Evolutionary conservation across 2,113 vertebrate species (phyloP), one percentile per base, ranked within the genome.

Genomic region (Ramphastos sulfuratus): DNA sequence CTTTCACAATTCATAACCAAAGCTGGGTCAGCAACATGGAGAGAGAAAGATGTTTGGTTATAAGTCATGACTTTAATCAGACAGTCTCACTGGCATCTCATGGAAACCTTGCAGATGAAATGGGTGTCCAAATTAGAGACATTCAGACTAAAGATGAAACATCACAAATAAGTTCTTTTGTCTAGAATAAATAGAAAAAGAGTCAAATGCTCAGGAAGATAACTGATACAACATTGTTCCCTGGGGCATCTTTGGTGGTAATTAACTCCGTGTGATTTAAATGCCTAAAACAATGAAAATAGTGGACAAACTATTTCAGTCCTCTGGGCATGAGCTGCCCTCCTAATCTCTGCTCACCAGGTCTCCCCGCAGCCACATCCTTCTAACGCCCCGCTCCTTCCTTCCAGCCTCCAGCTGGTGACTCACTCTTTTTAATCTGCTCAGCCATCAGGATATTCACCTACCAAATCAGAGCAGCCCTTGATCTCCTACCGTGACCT

Each of bases 1-100:
- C 82, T 87, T 93, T 89, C 93, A 87, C 91, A 92, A 83, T 87
- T 90, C 91, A 72, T 83, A 91, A 95, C 73, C 82, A 64, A 91
- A 87, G 55, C 78, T 94, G 95, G 9, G 82, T 94, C 85, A 92
- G 61, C 56, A 92, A 61, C 69, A 75, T 12, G 39, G 82, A 77
- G 56, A 2, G n/a, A 95, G 79, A 93, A 77, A 39, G 59, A 63
- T 5, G 3, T 67, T 94, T 80, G 82, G 65, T 92, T 95, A 3
- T 54, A 89, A 93, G 78, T 87, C 72, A 76, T 89, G 56, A 64
- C 33, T 93, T 85, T 52, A 92, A 70, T 87, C 60, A 48, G 67
- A 30, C 48, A 89, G 75, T 78, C 73, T 83, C 72, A 77, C 18
- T 92, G 73, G 82, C 3, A 71, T 86, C 54, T 35, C 6, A 1